Evolutionary conservation across 2,113 vertebrate genomes (phyloP), one percentile per base, ranked within the genome.

Genomic region (Oncorhynchus gorbuscha): DNA sequence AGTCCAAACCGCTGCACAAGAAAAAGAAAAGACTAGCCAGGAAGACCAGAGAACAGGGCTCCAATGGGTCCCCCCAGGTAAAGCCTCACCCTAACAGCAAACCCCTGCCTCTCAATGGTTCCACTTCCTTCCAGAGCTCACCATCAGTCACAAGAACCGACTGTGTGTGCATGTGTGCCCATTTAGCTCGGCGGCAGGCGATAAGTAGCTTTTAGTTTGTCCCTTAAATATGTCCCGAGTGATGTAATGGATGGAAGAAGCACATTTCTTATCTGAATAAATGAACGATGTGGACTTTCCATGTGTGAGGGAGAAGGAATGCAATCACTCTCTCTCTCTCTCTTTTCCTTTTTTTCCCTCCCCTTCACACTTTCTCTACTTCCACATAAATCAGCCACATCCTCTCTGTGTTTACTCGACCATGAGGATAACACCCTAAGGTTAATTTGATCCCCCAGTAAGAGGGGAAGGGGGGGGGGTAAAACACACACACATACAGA

Each of bases 1-100:
- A 99, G 87, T 95, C 97, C 71, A 99, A 97, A 89, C 98, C 98
- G 3, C 94, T 99, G 78, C 98, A 99, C 87, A 99, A 99, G 93
- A 99, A 99, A 86, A 99, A 99, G 84, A 98, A 97, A 75, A 94
- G 98, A 13, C 91, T 99, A 76, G 97, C 96, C 1, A 96, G 95
- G 80, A 98, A 94, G 88, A 94, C 94, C 68, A 96, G 90, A 76
- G 95, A 96, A 48, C 91, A 81, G 68, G 92, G 88, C 51, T 95
- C 95, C 70, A 92, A 92, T 66, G 92, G 82, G 0, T 95, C 96
- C 2, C 92, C 95, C 5, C 93, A 97, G 95, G 97, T 99, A 76
- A 92, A 51, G 1, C 2, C 28, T 66, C 20, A 9, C 66, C 13
- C 1, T 1, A 8, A n/a, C 16, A 39, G 30, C 16, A 5, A n/a